Conservation (phyloP, 2,888 invertebrate genomes). For the Capitulum mitella region DNA sequence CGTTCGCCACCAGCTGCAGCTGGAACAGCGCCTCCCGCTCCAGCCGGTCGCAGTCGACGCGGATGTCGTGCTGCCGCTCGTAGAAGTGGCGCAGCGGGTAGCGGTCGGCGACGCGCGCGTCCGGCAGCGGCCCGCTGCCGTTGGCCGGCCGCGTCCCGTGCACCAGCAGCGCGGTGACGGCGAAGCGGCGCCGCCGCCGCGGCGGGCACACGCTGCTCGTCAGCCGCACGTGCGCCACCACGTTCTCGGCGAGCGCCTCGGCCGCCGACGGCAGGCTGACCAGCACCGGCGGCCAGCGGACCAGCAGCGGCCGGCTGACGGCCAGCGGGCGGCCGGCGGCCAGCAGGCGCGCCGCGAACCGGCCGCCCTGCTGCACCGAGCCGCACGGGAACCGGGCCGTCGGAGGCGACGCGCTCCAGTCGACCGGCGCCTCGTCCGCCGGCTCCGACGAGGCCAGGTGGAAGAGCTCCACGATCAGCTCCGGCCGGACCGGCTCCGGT, state of each 20-base stretch:
- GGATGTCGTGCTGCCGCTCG: neutral
- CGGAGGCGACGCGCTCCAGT: neutral
- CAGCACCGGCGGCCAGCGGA: neutral
- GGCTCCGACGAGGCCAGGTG: neutral
- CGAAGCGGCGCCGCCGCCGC: neutral
- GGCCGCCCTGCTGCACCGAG: neutral
- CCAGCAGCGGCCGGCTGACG: neutral
- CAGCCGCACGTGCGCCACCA: constrained; percentile 1
- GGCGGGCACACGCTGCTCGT: neutral
- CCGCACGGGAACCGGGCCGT: neutral
- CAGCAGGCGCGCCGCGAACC: neutral
- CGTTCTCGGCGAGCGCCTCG: neutral
- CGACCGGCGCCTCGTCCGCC: neutral
- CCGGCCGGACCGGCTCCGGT: neutral
- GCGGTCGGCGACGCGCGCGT: neutral
- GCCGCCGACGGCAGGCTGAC: neutral
- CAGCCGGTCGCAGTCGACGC: neutral
- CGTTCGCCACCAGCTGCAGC: neutral
- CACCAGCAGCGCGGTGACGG: neutral
- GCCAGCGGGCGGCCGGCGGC: neutral
- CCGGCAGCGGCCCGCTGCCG: neutral
- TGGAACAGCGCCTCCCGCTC: neutral
- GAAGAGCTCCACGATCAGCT: neutral
- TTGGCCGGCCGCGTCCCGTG: too few species aligned
- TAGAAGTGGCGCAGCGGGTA: neutral